Conservation (phyloP, 2,888 invertebrate genomes). For the Lithosia quadra region DNA sequence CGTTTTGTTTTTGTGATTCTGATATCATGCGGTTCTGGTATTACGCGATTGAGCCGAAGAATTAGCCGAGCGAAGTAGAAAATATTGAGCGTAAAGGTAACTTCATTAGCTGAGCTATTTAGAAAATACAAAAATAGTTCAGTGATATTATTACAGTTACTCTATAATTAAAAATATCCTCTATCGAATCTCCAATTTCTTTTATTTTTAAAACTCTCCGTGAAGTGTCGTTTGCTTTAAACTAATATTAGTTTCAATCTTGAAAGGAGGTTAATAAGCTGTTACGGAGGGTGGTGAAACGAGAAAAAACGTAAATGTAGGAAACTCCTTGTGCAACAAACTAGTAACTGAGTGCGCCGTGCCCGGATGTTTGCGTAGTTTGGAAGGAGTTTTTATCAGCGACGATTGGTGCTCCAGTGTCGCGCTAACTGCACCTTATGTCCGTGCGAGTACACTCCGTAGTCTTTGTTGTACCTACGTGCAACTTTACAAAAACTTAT, state of each 20-base stretch:
- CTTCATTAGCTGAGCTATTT: no score
- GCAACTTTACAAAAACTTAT: slow-evolving; percentile 52
- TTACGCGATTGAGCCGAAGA: no score
- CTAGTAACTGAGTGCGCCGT: slow-evolving; percentile 79
- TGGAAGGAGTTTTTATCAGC: slow-evolving; percentile 78
- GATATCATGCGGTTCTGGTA: no score
- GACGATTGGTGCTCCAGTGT: slow-evolving; percentile 72
- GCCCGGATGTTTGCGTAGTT: slow-evolving; percentile 78
- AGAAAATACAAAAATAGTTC: background rate
- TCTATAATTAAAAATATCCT: background rate
- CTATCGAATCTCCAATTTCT: background rate
- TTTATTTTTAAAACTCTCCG: background rate
- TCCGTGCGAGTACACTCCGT: slow-evolving; percentile 41
- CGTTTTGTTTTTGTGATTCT: no score
- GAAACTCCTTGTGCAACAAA: slow-evolving; percentile 74
- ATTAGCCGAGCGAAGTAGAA: no score
- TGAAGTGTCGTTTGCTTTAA: slow-evolving; percentile 22
- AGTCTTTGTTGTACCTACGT: slow-evolving; percentile 27
- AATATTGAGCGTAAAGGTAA: background rate
- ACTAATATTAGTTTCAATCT: slow-evolving; percentile 61
- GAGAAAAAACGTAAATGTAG: slow-evolving; percentile 63
- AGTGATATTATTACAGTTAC: background rate
- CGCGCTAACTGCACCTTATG: slow-evolving; percentile 66
- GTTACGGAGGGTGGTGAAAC: slow-evolving; percentile 56
- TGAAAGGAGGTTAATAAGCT: slow-evolving; percentile 67